Evolutionary conservation across 2,113 vertebrate genomes (phyloP).

Genomic region (Leptodactylus fuscus): DNA sequence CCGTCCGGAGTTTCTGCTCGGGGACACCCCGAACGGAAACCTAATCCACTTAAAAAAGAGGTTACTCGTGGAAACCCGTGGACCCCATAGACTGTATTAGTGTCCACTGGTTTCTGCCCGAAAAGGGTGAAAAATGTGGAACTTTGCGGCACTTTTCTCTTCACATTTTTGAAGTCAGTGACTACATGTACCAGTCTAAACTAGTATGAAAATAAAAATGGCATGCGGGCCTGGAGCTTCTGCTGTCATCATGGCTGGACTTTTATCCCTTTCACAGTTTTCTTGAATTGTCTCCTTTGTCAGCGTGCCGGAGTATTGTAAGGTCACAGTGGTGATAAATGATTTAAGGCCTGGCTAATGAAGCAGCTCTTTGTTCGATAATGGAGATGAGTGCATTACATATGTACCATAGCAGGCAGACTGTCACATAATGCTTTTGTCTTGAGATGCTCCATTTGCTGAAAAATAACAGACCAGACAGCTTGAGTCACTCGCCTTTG

Average conservation of each 20-base stretch:
- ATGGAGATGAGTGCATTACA: conserved; percentile 37
- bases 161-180: conserved; percentile 1
- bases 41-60: too few species aligned
- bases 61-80: too few species aligned
- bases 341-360: conserved; percentile 20
- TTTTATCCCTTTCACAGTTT: conserved; percentile 37
- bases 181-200: background rate
- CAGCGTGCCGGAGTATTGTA: background rate
- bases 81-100: too few species aligned
- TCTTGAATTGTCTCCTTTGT: conserved; percentile 52
- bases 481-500: conserved; percentile 14
- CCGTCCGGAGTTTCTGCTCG: too few species aligned
- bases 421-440: conserved; percentile 40
- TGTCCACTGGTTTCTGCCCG: too few species aligned
- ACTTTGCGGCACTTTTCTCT: too few species aligned
- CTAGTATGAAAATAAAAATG: conserved; percentile 30
- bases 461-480: conserved; percentile 15
- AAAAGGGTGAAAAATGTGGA: too few species aligned
- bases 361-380: conserved; percentile 47
- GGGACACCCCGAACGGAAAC: too few species aligned
- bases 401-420: conserved; percentile 23
- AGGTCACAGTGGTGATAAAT: conserved; percentile 41
- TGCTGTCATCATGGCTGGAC: conserved; percentile 16
- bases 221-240: conserved; percentile 2
- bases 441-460: conserved; percentile 19